Percentiles rank a stretch among this genome's conserved stretches.
phyloP scores from a whole-genome alignment of 2,797 vertebrate species.

The Microchirus variegatus region DNA sequence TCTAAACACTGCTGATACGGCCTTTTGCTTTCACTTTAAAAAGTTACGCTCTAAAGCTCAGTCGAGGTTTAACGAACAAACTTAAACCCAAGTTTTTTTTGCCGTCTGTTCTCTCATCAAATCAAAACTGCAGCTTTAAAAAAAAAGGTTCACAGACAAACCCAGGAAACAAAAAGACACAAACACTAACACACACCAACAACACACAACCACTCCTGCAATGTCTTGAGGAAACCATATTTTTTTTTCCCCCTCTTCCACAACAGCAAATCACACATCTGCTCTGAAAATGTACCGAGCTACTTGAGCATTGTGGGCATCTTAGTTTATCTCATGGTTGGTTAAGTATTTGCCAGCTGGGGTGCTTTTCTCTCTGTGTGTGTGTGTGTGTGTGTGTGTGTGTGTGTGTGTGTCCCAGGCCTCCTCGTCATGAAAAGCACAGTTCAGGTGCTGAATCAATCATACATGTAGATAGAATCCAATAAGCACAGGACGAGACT shows the following conservation, averaged over 20 bases:
- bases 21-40: too few relatives aligned
- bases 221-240: conserved; percentile 19
- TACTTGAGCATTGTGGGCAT: conserved; percentile 58
- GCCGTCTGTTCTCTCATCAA: too few relatives aligned
- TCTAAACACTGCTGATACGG: too few relatives aligned
- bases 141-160: background rate
- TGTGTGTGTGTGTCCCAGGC: conserved; percentile 38
- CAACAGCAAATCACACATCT: conserved; percentile 55
- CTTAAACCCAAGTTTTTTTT: too few relatives aligned
- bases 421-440: conserved; percentile 67
- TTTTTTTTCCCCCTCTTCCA: conserved; percentile 27
- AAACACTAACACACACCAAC: background rate
- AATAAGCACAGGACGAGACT: conserved; percentile 78
- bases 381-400: conserved; percentile 28
- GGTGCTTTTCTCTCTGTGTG: conserved; percentile 44
- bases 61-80: too few relatives aligned
- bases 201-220: background rate
- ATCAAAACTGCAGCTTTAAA: conserved; percentile 17
- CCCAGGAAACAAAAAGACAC: background rate
- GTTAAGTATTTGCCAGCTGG: conserved; percentile 78
- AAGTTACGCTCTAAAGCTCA: too few relatives aligned
- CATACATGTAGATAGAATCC: conserved; percentile 88
- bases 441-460: conserved; percentile 82
- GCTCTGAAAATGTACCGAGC: conserved; percentile 35
- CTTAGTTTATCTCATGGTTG: conserved; percentile 58